phyloP scores from a whole-genome alignment of 2,797 vertebrate species.

The Rhabdomys pumilio region DNA sequence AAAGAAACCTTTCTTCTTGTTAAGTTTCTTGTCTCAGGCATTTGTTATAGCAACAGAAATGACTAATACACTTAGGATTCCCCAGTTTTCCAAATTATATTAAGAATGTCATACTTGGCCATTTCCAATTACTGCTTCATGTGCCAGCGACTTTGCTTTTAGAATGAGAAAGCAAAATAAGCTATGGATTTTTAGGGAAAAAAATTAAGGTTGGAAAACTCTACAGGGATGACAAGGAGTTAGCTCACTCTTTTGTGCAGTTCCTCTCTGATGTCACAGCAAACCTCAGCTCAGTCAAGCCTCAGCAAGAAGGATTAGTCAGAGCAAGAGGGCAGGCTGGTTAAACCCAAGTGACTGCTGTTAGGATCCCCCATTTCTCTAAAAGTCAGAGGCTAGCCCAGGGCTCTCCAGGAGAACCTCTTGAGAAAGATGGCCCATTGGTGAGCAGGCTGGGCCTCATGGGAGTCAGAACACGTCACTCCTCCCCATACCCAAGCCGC shows the following conservation, averaged over 20 bases:
- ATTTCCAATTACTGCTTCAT: not conserved
- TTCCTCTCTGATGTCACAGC: not conserved
- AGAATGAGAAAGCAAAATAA: conserved; percentile 25
- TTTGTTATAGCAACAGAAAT: not conserved
- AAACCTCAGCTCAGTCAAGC: not conserved
- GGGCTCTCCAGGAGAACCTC: not conserved
- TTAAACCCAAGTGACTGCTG: not conserved
- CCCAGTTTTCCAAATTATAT: not conserved
- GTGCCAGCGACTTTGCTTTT: not conserved
- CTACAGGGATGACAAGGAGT: not conserved
- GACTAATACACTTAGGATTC: not conserved
- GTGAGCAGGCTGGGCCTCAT: not conserved
- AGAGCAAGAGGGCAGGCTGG: not conserved
- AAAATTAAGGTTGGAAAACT: not conserved
- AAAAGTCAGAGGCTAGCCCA: not conserved
- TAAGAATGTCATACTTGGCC: conserved; percentile 8
- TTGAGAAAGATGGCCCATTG: not conserved
- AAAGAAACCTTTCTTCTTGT: not conserved
- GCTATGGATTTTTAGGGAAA: not conserved
- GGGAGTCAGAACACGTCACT: not conserved
- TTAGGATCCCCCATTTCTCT: not conserved
- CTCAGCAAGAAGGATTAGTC: not conserved
- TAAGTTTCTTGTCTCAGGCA: not conserved
- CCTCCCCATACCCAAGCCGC: not conserved
- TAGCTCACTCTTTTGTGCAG: not conserved